Percentiles rank a stretch among this genome's conserved stretches.
Evolutionary conservation across 2,888 invertebrate genomes (phyloP).

Genomic region (Eristalinus sepulchralis): DNA sequence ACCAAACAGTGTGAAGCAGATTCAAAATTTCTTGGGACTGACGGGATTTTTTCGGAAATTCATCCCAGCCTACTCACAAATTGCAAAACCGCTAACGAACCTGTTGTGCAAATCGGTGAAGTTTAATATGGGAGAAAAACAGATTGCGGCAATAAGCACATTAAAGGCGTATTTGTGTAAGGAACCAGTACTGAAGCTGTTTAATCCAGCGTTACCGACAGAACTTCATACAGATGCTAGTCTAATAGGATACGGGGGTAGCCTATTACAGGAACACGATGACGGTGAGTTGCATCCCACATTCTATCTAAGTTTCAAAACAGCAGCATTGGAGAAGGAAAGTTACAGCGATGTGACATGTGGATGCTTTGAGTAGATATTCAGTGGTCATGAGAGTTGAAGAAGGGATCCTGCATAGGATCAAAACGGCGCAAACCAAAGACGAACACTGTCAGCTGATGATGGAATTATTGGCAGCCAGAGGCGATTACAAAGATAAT

Average conservation of each 20-base stretch:
- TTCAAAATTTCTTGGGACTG: conserved; percentile 24
- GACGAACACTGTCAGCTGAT: conserved; percentile 1
- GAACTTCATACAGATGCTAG: conserved; percentile 1
- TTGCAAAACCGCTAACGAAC: background rate
- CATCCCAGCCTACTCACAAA: background rate
- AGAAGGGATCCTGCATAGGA: background rate
- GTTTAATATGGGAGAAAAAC: background rate
- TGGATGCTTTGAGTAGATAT: conserved; percentile 21
- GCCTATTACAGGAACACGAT: conserved; percentile 8
- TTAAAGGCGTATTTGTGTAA: background rate
- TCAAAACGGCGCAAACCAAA: background rate
- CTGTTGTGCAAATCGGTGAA: background rate
- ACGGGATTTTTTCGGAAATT: conserved; percentile 18
- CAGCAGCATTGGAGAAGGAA: background rate
- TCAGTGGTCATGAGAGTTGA: background rate
- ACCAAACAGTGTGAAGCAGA: conserved; percentile 3
- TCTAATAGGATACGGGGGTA: background rate
- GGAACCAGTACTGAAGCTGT: background rate
- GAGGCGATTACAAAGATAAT: background rate
- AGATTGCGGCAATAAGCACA: background rate
- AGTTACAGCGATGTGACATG: conserved; percentile 17
- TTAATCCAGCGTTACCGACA: background rate
- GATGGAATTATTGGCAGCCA: background rate
- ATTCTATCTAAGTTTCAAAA: conserved; percentile 50
- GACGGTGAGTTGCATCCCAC: conserved; percentile 48